Evolutionary conservation across 1,140 invertebrate species (phyloP).

Genomic region (Drosophila ficusphila): DNA sequence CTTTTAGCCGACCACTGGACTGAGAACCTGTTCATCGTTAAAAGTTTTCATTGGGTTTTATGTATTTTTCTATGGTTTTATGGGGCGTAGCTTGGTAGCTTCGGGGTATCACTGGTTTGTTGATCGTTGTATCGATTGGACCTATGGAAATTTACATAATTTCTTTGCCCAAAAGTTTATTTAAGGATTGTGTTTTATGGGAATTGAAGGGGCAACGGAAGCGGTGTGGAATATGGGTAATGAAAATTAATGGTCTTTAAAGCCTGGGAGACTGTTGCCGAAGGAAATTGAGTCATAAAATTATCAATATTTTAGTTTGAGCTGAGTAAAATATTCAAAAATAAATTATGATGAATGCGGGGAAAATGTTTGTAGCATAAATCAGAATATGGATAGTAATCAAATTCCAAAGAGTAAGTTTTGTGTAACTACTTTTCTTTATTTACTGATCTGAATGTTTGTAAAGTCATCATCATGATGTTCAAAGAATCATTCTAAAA

Average conservation of each 20-base stretch:
- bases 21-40: not conserved
- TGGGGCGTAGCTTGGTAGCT: constrained; percentile 34
- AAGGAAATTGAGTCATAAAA: not conserved
- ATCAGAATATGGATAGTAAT: too few species aligned
- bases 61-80: constrained; percentile 37
- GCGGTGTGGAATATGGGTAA: constrained; percentile 3
- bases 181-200: constrained; percentile 29
- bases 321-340: not conserved
- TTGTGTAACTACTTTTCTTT: too few species aligned
- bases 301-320: not conserved
- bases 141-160: constrained; percentile 45
- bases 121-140: constrained; percentile 15
- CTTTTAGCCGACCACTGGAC: not conserved
- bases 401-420: too few species aligned
- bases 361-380: too few species aligned
- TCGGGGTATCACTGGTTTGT: not conserved
- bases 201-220: constrained; percentile 37
- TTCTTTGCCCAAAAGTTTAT: constrained; percentile 10
- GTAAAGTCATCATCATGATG: not conserved
- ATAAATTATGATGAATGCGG: not conserved
- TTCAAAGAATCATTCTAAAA: not conserved
- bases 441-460: constrained; percentile 2
- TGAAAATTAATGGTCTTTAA: not conserved
- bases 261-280: constrained; percentile 2
- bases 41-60: constrained; percentile 16